phyloP scores from a whole-genome alignment of 92 coral and sea anemone genomes.

The Umimayanthus chanpuru region DNA sequence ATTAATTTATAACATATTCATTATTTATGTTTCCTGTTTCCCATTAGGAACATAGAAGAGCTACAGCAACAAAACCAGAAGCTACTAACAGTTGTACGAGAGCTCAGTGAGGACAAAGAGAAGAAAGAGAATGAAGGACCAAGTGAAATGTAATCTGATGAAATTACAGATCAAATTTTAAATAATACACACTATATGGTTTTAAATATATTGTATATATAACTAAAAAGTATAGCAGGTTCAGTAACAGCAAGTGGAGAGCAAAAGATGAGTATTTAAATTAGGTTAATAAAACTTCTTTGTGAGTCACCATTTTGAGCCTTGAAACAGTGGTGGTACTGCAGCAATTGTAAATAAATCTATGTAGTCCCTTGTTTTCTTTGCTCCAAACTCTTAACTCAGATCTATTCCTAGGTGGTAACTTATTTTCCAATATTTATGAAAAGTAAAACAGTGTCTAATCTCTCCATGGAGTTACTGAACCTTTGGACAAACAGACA shows the following conservation, averaged over 20 bases:
- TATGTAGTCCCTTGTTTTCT: no score
- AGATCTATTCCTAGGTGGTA: no score
- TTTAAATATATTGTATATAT: neutral
- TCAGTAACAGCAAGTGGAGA: neutral
- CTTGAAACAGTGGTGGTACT: no score
- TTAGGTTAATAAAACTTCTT: no score
- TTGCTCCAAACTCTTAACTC: no score
- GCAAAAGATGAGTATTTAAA: neutral
- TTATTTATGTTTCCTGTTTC: neutral
- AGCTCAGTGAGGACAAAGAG: constrained; percentile 93
- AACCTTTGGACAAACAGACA: no score
- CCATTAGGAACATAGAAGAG: constrained; percentile 84
- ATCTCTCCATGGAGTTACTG: no score
- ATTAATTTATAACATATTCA: neutral
- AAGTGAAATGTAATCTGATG: constrained; percentile 45
- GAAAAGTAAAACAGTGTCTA: no score
- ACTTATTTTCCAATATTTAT: no score
- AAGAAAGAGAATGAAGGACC: constrained; percentile 69
- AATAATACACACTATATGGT: no score
- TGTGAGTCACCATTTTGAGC: no score
- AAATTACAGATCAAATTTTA: neutral
- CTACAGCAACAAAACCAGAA: constrained; percentile 96
- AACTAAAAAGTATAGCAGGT: neutral
- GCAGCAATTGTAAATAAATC: no score
- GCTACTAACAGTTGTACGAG: constrained; percentile 84